A percentile compares a stretch with the other conserved stretches of the same genome.
These are phyloP conservation scores for Oreocharis arfaki DNA, from an alignment of 2,113 vertebrate genomes.

Conservation along the genomic window DNA sequence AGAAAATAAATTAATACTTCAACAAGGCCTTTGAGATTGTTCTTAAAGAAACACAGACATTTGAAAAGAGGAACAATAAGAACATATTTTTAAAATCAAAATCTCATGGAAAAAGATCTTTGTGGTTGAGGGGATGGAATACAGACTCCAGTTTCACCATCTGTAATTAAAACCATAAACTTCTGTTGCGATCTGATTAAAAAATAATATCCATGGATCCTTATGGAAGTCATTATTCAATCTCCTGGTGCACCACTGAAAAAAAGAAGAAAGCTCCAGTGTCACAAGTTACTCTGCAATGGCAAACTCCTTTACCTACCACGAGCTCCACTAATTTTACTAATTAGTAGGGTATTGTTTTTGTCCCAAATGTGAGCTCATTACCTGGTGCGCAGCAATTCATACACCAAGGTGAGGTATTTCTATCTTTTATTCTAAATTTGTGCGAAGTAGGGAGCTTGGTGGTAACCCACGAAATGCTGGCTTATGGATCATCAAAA, in stretches of 20 bases:
- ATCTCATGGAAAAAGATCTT: conserved; percentile 20
- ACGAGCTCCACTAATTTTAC: neutral
- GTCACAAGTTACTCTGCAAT: neutral
- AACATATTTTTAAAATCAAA: conserved; percentile 42
- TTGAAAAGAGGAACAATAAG: conserved; percentile 21
- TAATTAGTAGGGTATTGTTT: neutral
- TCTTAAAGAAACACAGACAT: neutral
- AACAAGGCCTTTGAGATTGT: neutral
- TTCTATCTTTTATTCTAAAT: neutral
- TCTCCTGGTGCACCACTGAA: neutral
- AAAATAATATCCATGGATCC: neutral
- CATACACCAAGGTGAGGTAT: neutral
- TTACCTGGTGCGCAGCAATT: neutral
- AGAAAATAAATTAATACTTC: conserved; percentile 27
- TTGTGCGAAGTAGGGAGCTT: neutral
- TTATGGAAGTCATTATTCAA: neutral
- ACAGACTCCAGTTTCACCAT: conserved; percentile 13
- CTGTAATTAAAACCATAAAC: neutral
- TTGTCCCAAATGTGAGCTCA: rapidly evolving
- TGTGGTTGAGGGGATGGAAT: neutral
- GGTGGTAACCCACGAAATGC: neutral
- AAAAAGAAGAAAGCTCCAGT: neutral
- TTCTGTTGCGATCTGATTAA: neutral
- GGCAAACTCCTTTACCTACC: neutral
- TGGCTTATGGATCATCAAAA: neutral